Base-by-base conservation (phyloP, 2,113 vertebrate genomes). In the Oxyruncus cristatus region DNA sequence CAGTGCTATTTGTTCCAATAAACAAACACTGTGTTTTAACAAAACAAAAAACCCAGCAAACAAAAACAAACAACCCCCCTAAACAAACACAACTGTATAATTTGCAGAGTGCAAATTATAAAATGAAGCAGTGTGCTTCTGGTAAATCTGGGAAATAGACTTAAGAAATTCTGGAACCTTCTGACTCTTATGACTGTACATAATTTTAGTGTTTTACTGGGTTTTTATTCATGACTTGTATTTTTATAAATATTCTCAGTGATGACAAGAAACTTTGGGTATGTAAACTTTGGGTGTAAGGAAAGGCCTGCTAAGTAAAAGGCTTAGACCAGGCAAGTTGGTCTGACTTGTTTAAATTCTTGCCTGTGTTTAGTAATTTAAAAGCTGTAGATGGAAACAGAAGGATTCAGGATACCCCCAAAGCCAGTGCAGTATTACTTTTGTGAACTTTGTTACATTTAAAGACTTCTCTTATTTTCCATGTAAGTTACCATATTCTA, bases 401-500 rank as follows among this genome's bases (percentile, higher is more conserved):
- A 50, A 56, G 35, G 42, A 56, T 90, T n/a, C 39, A 35, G 46
- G 37, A 70, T 26, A 14, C 39, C 39, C 39, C 39, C 39, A 41
- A 41, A 41, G 9, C 39, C 39, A 41, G 39, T 41, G 39, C 39
- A 41, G 39, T 52, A 6, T 78, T 17, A 3, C 28, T 52, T 65
- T 17, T 59, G 52, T 41, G 47, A 81, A 62, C 49, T 68, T 24
- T 3, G 8, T 41, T 39, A 2, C 20, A 9, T 95, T 93, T 74
- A 56, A 71, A 71, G 41, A 7, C 30, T 63, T 85, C 26, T 78
- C 6, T 58, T 89, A 5, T 37, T 94, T 90, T 83, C 35, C 21
- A 0, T 19, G 5, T 33, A 41, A 68, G 41, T 63, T 71, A 33
- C 18, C 2, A 0, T 32, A 33, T 39, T 70, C 47, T 32, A 35